These are phyloP conservation scores for Melanostoma mellinum DNA, from an alignment of 2,888 invertebrate genomes.

Conservation along the genomic window DNA sequence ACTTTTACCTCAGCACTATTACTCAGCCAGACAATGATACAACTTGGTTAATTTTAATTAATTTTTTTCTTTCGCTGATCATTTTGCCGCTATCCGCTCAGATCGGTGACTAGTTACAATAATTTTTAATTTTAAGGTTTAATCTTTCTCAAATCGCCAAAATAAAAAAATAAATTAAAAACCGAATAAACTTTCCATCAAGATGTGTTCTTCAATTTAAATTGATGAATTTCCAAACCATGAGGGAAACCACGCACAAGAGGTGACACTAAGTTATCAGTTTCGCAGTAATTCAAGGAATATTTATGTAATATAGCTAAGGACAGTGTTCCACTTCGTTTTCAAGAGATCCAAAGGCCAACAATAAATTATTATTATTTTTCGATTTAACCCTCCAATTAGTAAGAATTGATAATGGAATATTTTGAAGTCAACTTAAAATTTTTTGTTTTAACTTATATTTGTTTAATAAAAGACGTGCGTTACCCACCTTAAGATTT, in stretches of 20 bases:
- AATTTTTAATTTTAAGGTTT: too few species aligned
- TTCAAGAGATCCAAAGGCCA: constrained; percentile 24
- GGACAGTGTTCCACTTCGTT: constrained; percentile 29
- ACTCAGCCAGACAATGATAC: too few species aligned
- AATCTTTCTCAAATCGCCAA: too few species aligned
- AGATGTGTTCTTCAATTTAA: too few species aligned
- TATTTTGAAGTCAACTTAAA: background rate
- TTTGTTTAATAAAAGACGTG: constrained; percentile 11
- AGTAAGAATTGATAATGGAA: background rate
- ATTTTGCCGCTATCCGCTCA: too few species aligned
- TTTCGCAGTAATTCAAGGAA: background rate
- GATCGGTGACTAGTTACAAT: too few species aligned
- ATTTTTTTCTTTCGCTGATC: too few species aligned
- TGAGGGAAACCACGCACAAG: background rate
- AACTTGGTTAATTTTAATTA: too few species aligned
- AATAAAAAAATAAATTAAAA: too few species aligned
- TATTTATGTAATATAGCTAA: background rate
- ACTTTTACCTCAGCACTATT: too few species aligned
- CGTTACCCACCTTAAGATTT: constrained; percentile 42
- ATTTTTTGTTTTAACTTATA: constrained; percentile 13
- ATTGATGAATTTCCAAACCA: too few species aligned
- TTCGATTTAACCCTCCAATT: background rate
- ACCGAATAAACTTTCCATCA: too few species aligned
- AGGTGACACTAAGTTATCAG: constrained; percentile 24
- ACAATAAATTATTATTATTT: constrained; percentile 5